A percentile compares a stretch with the other conserved stretches of the same genome.
phyloP scores from a whole-genome alignment of 2,888 invertebrate species.

The Phengaris arion region DNA sequence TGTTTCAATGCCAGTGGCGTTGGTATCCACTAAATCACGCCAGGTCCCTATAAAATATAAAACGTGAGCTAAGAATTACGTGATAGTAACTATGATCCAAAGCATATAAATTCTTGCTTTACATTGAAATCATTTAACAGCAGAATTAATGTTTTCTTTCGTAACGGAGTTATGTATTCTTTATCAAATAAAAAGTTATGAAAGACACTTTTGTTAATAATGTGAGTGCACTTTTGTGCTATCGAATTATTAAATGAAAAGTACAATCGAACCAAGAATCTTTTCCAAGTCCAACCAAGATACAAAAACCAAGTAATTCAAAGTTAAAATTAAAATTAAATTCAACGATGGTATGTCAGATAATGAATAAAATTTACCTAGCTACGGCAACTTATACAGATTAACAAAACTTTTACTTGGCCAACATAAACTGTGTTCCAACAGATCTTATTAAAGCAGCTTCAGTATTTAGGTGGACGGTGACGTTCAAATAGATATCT shows the following conservation, averaged over 20 bases:
- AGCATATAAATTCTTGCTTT: background rate
- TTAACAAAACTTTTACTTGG: background rate
- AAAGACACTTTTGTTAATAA: too few species aligned
- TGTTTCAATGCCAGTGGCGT: constrained; percentile 12
- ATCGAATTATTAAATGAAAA: background rate
- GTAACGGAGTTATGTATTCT: background rate
- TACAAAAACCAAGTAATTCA: constrained; percentile 5
- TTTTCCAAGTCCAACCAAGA: background rate
- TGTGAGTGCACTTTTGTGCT: too few species aligned
- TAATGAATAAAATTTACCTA: background rate
- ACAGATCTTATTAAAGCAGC: background rate
- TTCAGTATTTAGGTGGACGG: background rate
- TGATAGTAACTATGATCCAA: constrained; percentile 15
- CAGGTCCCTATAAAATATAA: constrained; percentile 26
- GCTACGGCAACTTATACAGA: background rate
- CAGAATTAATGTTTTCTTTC: background rate
- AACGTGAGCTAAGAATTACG: constrained; percentile 20
- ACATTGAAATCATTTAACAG: background rate
- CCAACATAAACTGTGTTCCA: background rate
- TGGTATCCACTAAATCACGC: constrained; percentile 27
- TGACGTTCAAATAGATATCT: constrained; percentile 1
- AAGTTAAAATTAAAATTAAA: constrained; percentile 1
- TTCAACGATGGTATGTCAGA: background rate
- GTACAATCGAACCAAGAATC: background rate
- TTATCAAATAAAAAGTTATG: too few species aligned